These are phyloP conservation scores for Spodoptera frugiperda DNA, from an alignment of 1,140 invertebrate species.

Conservation along the genomic window DNA sequence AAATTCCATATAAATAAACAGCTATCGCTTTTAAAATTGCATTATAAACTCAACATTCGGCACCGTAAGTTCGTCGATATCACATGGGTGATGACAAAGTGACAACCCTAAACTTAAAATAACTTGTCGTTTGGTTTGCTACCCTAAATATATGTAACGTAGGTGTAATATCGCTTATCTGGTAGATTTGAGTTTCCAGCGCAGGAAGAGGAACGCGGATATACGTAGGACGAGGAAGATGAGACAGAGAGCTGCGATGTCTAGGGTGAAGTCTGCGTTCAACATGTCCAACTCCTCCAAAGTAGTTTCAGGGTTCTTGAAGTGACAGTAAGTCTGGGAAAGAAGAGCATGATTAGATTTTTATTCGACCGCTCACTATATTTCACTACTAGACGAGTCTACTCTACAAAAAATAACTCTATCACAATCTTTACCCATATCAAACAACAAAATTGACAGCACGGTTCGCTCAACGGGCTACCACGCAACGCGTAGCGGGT, in stretches of 20 bases:
- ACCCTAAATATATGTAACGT: conserved; percentile 40
- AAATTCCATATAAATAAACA: conserved; percentile 9
- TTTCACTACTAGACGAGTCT: no score
- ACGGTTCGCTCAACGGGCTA: no score
- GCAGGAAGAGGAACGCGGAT: conserved; percentile 95
- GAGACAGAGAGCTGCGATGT: conserved; percentile 93
- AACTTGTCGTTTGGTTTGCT: conserved; percentile 44
- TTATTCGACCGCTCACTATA: no score
- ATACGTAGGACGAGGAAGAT: conserved; percentile 96
- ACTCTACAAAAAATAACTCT: no score
- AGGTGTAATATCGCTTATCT: conserved; percentile 85
- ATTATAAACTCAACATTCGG: conserved; percentile 1
- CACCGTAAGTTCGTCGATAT: conserved; percentile 2
- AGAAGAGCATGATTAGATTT: not conserved
- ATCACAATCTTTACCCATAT: no score
- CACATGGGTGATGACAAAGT: conserved; percentile 16
- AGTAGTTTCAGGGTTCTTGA: conserved; percentile 95
- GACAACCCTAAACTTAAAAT: conserved; percentile 37
- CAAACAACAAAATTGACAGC: no score
- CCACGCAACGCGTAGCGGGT: no score
- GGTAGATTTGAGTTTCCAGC: conserved; percentile 93
- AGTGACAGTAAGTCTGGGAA: conserved; percentile 93
- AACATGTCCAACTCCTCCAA: conserved; percentile 96
- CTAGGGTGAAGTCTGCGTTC: conserved; percentile 91
- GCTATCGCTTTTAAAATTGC: not conserved